Conservation (phyloP, 2,113 vertebrate genomes). For the Etheostoma cragini region DNA sequence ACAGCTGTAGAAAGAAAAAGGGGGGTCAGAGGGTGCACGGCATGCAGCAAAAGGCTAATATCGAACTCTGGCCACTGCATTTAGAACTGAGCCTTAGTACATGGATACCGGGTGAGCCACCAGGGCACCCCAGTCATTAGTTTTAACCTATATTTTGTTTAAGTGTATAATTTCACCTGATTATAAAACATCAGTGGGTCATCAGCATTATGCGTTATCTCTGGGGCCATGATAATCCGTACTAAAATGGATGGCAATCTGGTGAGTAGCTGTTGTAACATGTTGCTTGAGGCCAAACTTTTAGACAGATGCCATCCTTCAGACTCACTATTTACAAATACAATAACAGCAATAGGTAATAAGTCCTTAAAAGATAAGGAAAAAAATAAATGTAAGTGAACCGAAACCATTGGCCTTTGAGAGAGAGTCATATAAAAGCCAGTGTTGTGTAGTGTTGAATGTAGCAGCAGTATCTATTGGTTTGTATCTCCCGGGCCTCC, state of each 20-base stretch:
- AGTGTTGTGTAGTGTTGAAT: neutral
- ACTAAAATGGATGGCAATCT: neutral
- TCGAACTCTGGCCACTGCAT: too few species aligned
- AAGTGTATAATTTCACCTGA: neutral
- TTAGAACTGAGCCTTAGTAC: too few species aligned
- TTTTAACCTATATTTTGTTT: too few species aligned
- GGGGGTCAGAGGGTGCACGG: too few species aligned
- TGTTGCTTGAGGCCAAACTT: neutral
- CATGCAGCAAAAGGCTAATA: too few species aligned
- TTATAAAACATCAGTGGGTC: neutral
- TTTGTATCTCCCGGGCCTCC: neutral
- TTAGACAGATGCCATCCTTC: neutral
- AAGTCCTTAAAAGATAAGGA: neutral
- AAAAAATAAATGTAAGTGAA: neutral
- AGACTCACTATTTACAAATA: neutral
- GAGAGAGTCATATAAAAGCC: neutral
- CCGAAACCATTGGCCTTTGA: neutral
- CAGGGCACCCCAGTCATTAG: too few species aligned
- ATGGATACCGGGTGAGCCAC: too few species aligned
- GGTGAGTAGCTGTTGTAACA: neutral
- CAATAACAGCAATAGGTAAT: too few species aligned
- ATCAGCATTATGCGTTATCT: neutral
- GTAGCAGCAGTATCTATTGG: neutral
- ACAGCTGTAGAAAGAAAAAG: too few species aligned
- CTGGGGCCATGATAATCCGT: neutral